Base-by-base conservation (phyloP, 1,140 invertebrate genomes). In the Copidosoma floridanum region DNA sequence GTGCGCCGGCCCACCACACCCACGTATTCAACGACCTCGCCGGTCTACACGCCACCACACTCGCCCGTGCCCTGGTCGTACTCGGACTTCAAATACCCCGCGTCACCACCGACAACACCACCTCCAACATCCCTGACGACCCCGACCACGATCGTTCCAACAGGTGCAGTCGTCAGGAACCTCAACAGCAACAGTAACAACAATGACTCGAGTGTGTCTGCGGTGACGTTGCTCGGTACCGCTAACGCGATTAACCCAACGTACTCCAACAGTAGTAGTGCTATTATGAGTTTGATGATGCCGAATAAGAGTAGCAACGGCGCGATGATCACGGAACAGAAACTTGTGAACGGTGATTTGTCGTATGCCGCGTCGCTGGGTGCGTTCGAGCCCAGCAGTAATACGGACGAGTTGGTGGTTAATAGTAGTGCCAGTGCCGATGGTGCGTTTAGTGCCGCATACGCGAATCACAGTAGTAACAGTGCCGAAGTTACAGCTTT, bases 1-100 rank as follows among this genome's bases (percentile, higher is more conserved):
- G 80, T 88, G 35, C 75, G 82, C 10, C 82, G 82, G 66, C 82
- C 81, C 6, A 65, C 68, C 2, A 44, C 70, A 65, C 20, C 68
- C 51, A 57, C 61, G 57, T n/a, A n/a, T n/a, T n/a, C n/a, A n/a
- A 58, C 71, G 56, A 57, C 63, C 57, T 60, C 71, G 55, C 59
- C 70, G 23, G 35, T 67, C 55, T 67, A 71, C 63, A 70, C 71
- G 47, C 66, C 75, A 3, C 70, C 68, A 2, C 64, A 66, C 23
- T 73, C 77, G 6, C 78, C 75, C 2, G 71, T 78, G n/a, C 74
- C 75, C 3, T 80, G 72, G 68, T 58, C 53, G 5, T n/a, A n/a
- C n/a, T 66, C 69, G 12, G 64, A 78, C 21, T 0, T 71, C 57
- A 73, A 78, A 54, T 65, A 57, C 12, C 57, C 57, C 7, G 43